Percentiles rank a stretch among this genome's conserved stretches.
Conservation (phyloP, 2,113 vertebrate genomes). For the Stigmatopora argus region DNA sequence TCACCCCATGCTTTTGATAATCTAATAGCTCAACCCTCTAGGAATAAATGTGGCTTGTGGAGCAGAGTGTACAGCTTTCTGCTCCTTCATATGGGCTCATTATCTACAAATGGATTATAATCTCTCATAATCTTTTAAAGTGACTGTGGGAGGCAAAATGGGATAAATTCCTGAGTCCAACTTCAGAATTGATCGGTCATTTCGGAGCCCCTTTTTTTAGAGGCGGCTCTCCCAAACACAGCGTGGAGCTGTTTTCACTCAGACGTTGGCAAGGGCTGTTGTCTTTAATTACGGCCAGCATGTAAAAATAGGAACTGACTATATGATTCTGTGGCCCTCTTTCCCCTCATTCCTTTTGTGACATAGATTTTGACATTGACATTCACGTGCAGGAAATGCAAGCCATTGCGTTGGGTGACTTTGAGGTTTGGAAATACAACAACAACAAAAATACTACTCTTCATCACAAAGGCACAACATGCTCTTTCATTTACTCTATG, state of each 20-base stretch:
- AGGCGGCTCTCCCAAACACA: conserved; percentile 24
- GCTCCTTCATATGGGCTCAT: conserved; percentile 7
- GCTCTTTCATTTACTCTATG: too few species aligned
- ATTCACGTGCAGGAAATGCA: conserved; percentile 29
- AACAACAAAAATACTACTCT: too few species aligned
- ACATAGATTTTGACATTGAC: conserved; percentile 28
- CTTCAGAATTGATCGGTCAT: conserved; percentile 49
- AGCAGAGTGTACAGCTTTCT: conserved; percentile 10
- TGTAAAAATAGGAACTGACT: conserved; percentile 52
- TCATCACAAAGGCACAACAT: too few species aligned
- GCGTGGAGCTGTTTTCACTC: conserved; percentile 43
- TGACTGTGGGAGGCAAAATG: conserved; percentile 29
- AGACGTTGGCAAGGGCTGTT: conserved; percentile 37
- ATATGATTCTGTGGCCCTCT: conserved; percentile 46
- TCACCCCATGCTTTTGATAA: conserved; percentile 8
- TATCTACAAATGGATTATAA: conserved; percentile 4
- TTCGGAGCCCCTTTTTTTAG: conserved; percentile 44
- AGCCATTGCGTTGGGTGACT: not conserved
- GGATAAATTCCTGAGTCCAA: conserved; percentile 51
- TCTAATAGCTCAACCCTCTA: not conserved
- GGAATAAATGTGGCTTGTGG: not conserved
- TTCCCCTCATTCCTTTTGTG: conserved; percentile 19
- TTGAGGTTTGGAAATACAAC: not conserved
- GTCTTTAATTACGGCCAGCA: conserved; percentile 58
- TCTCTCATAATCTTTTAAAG: conserved; percentile 33